Evolutionary conservation across 2,797 vertebrate genomes (phyloP), one percentile per base, ranked within the genome.

Genomic region (Cossypha caffra): DNA sequence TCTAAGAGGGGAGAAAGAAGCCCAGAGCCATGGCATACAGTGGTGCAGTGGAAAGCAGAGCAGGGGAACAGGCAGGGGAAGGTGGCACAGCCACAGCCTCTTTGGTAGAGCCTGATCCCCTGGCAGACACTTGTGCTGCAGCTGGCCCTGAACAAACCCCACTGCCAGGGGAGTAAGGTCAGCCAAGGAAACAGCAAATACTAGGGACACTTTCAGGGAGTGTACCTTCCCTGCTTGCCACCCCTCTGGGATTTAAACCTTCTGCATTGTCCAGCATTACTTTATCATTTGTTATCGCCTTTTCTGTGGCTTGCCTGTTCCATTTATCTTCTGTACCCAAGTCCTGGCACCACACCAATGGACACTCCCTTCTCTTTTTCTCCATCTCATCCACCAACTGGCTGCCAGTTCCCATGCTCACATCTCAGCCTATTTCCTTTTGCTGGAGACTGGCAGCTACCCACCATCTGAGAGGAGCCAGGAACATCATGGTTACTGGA

Each of bases 381-480:
- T 48, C 72, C 73, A 15, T 86, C 74, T 90, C 68, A 83, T 71
- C 67, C 68, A 80, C 29, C 74, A 86, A 25, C 23, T 52, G 72
- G 48, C 67, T 81, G 84, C 57, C 79, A 67, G 62, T 29, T 89
- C 40, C 31, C 3, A 0, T 35, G n/a, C 52, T 84, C 83, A 43
- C 50, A 88, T 95, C 69, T 86, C 79, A 40, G 82, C 37, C 86
- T 52, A 16, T 90, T 96, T 90, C 63, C 85, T 79, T 84, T 88
- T 8, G 6, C 55, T 90, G 85, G 85, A 94, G 94, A 81, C 79
- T 88, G 91, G 91, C 92, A 96, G 90, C 85, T 78, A 16, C 67
- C 71, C 77, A 73, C 62, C 68, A 73, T 89, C 78, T 83, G 68
- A 69, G 67, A 91, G 68, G 47, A 94, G 91, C 86, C 94, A 95